Evolutionary conservation across 2,888 invertebrate species (phyloP).

Genomic region (Micoletzkya japonica): DNA sequence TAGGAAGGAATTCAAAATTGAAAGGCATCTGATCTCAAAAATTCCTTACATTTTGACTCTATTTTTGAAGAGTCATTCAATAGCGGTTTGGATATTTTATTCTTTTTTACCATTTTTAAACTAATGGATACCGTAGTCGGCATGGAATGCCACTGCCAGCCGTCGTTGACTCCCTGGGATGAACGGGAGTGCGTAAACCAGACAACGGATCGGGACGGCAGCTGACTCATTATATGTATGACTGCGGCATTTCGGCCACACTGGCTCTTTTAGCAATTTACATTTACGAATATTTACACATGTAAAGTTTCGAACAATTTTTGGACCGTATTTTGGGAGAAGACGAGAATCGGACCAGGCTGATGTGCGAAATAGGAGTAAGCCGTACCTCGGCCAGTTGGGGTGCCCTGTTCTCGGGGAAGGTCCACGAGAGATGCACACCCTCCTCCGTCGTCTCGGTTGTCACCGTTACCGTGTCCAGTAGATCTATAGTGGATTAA

Average conservation of each 20-base stretch:
- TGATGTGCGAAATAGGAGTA: no score
- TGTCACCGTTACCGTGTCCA: constrained; percentile 13
- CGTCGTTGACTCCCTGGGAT: constrained; percentile 22
- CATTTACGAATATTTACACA: not conserved
- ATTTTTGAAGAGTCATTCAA: not conserved
- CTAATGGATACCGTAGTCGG: not conserved
- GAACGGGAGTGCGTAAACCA: constrained; percentile 22
- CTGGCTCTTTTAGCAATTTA: no score
- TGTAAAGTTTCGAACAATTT: not conserved
- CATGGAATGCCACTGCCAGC: constrained; percentile 25
- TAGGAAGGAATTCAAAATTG: no score
- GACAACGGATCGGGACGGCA: not conserved
- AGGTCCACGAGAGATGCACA: constrained; percentile 23
- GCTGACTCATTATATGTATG: no score
- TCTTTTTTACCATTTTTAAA: not conserved
- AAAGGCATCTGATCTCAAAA: no score
- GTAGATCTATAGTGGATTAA: constrained; percentile 1
- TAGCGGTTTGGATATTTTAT: not conserved
- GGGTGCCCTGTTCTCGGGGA: constrained; percentile 9
- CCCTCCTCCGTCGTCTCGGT: constrained; percentile 23
- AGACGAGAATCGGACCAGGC: no score
- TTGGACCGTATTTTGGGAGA: no score
- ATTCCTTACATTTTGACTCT: no score
- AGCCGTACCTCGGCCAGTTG: constrained; percentile 22
- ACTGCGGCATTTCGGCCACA: no score